Evolutionary conservation across 2,113 vertebrate genomes (phyloP).

Genomic region (Arenaria interpres): DNA sequence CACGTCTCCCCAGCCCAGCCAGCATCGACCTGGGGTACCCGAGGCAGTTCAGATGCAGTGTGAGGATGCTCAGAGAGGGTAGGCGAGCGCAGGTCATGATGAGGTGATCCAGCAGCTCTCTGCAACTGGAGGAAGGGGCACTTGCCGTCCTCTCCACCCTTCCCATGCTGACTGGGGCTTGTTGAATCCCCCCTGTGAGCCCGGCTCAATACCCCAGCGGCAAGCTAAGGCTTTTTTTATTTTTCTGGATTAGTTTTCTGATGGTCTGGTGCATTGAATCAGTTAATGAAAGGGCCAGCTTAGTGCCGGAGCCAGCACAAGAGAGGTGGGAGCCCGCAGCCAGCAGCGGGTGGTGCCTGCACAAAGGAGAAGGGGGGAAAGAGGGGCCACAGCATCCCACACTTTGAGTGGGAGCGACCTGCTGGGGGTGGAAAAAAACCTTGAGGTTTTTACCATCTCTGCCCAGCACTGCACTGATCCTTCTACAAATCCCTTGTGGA

Average conservation of each 20-base stretch:
- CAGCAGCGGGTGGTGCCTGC: background rate
- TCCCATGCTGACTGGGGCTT: background rate
- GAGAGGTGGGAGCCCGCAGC: background rate
- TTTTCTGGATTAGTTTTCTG: constrained; percentile 33
- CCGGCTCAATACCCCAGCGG: background rate
- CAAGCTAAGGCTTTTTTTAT: background rate
- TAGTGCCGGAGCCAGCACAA: background rate
- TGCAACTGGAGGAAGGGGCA: accelerated
- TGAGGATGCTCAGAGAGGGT: background rate
- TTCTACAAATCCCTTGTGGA: background rate
- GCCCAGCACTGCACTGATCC: background rate
- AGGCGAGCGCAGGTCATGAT: background rate
- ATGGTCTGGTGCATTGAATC: constrained; percentile 12
- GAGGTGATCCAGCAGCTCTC: background rate
- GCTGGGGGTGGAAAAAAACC: background rate
- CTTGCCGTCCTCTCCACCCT: background rate
- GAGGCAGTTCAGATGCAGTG: background rate
- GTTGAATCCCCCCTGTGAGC: background rate
- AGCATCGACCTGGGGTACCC: background rate
- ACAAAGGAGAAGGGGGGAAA: background rate
- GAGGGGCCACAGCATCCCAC: background rate
- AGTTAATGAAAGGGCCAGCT: constrained; percentile 1
- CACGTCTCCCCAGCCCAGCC: background rate
- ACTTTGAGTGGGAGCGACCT: background rate
- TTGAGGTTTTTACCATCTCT: background rate